Conservation (phyloP, 2,113 vertebrate species). For the Hiodon alosoides region DNA sequence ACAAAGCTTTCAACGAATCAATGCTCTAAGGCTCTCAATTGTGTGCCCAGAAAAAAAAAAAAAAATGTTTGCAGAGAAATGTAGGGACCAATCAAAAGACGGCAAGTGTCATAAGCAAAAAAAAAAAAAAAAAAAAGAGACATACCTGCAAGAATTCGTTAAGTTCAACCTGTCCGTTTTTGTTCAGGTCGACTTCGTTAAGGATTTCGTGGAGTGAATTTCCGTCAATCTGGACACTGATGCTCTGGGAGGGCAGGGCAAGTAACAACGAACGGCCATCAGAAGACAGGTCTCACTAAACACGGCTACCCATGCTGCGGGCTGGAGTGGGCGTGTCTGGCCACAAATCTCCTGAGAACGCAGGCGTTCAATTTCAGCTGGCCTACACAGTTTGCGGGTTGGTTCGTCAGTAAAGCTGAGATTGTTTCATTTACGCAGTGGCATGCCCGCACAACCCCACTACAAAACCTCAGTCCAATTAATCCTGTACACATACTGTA, state of each 20-base stretch:
- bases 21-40: too few species aligned
- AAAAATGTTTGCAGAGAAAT: background rate
- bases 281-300: conserved; percentile 30
- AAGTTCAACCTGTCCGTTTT: conserved; percentile 77
- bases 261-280: background rate
- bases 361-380: too few species aligned
- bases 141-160: conserved; percentile 71
- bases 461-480: background rate
- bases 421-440: background rate
- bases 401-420: background rate
- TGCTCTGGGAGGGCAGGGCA: conserved; percentile 50
- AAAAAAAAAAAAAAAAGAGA: background rate
- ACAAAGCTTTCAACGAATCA: too few species aligned
- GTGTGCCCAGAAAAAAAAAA: too few species aligned
- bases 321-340: too few species aligned
- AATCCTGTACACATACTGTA: background rate
- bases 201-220: conserved; percentile 70
- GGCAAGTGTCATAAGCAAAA: background rate
- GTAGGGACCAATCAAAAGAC: too few species aligned
- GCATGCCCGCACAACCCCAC: background rate
- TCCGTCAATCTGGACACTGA: conserved; percentile 65
- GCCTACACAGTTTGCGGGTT: too few species aligned
- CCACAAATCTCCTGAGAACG: too few species aligned
- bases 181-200: conserved; percentile 75
- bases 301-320: background rate